Base-by-base conservation (phyloP, 2,888 invertebrate genomes). In the Drosophila subsilvestris region DNA sequence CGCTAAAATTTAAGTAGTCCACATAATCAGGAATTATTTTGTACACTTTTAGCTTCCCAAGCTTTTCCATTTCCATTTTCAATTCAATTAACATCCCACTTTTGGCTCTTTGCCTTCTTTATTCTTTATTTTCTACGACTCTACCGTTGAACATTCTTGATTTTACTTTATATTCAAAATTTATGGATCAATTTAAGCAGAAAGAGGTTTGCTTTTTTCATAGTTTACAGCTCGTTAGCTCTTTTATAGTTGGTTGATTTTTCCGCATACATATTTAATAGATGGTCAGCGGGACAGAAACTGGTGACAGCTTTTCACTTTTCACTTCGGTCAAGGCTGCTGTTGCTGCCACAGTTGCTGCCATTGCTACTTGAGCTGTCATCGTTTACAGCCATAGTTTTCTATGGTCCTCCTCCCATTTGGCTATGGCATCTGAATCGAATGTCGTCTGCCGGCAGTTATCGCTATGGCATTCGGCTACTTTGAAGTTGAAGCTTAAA, bases 191-290 rank as follows among this genome's bases (percentile, higher is more conserved):
- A 48, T 66, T 65, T 42, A 32, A 43, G 48, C 43, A 42, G 32
- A 59, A 58, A 58, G 50, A 58, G 49, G 6, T 54, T 58, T 62
- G 60, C 61, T 53, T 67, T n/a, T 75, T 78, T 76, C 80, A 88
- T 86, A 83, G 83, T 83, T 83, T 60, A 83, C 88, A 83, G 83
- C 83, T 88, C 86, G 88, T 83, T 83, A 86, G 80, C 55, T 85
- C 37, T 2, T 88, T 83, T 82, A 88, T 82, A 63, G 86, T 45
- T 80, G 82, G 74, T 60, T 71, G 83, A 75, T 37, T 61, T 60
- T 63, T 50, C 49, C 61, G 43, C 55, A 61, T 63, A 59, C 63
- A 51, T 54, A 74, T 74, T 81, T 82, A 69, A 78, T 75, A 74
- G 75, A 55, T 44, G 60, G 48, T 53, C 71, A 60, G 48, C 60